Conservation (phyloP, 1,140 invertebrate species). For the Aphidius ervi region DNA sequence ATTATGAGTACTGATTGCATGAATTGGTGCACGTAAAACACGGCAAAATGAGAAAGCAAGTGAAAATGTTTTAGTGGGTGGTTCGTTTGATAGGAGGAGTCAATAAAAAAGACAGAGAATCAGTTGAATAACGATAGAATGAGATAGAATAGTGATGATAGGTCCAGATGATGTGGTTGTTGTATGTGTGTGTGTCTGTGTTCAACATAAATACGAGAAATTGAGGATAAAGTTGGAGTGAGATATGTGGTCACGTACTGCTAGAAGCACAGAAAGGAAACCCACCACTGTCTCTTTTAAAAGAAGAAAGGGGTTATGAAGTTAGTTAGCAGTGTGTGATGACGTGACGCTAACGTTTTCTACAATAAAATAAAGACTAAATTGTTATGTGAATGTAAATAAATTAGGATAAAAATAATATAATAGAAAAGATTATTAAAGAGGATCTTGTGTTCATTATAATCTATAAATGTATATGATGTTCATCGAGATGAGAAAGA, state of each 20-base stretch:
- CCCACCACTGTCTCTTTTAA: slow-evolving; percentile 22
- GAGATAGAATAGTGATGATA: slow-evolving; percentile 5
- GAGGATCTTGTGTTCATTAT: no score
- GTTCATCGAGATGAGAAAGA: slow-evolving; percentile 1
- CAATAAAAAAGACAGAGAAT: neutral
- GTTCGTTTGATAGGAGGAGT: neutral
- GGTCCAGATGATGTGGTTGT: slow-evolving; percentile 8
- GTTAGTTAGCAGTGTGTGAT: slow-evolving; percentile 44
- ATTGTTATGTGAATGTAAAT: slow-evolving; percentile 10
- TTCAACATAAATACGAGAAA: neutral
- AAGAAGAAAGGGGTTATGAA: slow-evolving; percentile 33
- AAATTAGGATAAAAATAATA: neutral
- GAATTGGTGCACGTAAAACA: slow-evolving; percentile 25
- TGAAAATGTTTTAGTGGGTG: neutral
- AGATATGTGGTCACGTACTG: slow-evolving; percentile 34
- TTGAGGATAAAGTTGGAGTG: slow-evolving; percentile 6
- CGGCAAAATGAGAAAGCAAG: slow-evolving; percentile 1
- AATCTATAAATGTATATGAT: neutral
- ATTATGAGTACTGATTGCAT: slow-evolving; percentile 47
- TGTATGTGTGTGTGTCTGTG: neutral
- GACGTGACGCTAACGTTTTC: slow-evolving; percentile 29
- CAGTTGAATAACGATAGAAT: slow-evolving; percentile 3
- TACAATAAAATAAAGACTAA: slow-evolving; percentile 10
- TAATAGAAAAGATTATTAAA: neutral
- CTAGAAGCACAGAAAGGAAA: slow-evolving; percentile 32